Evolutionary conservation across 2,888 invertebrate genomes (phyloP), one percentile per base, ranked within the genome.

Genomic region (Linnaemya vulpina): DNA sequence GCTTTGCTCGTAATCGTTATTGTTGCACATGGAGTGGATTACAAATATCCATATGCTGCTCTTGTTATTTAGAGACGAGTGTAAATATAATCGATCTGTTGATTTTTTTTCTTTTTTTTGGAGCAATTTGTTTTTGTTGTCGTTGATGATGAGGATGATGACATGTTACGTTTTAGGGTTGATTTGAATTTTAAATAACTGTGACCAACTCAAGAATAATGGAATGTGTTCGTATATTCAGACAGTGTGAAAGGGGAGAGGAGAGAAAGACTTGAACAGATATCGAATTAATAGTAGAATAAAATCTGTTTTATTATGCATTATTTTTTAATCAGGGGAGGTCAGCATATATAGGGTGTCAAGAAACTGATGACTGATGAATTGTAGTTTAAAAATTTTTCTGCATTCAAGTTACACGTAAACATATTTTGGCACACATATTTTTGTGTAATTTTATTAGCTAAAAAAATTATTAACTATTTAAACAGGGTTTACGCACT

Each of bases 171-270:
- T 40, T 70, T 70, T 51, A 40, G 68, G 49, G 81, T 70, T 74
- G 68, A 81, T 78, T 85, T 85, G 84, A 78, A 85, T 78, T 70
- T 78, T 65, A 74, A 78, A 70, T 63, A 51, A 40, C 63, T 63
- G 49, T 43, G 20, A 20, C 20, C 75, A 55, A 22, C 38, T 53
- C 35, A 55, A 30, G 17, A n/a, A n/a, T 17, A 60, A 38, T 38
- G 15, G 17, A 60, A 60, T 60, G 4, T 9, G 5, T 30, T n/a
- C n/a, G n/a, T n/a, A n/a, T n/a, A n/a, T n/a, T n/a, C n/a, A 8
- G 3, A 49, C 1, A 40, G 53, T 22, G 11, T 53, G 9, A 3
- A 20, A 11, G 2, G 0, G 51, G 13, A 20, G 13, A 22, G 11
- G 13, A 11, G 0, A 22, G 22, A 22, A 11, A 3, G 3, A 53